phyloP scores from a whole-genome alignment of 2,888 invertebrate species.

The Macrostomum cliftonense region DNA sequence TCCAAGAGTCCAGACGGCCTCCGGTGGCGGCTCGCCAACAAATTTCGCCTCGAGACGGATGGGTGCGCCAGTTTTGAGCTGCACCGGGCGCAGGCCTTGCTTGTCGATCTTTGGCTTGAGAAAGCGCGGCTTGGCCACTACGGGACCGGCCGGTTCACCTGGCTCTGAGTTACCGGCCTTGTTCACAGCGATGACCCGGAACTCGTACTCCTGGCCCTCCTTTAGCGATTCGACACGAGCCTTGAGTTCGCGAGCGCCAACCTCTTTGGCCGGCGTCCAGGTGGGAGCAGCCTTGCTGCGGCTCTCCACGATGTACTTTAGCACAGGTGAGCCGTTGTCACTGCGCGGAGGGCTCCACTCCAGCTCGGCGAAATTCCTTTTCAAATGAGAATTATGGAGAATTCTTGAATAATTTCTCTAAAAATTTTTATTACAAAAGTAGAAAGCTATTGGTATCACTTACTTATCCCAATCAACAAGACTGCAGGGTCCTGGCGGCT shows the following conservation, averaged over 20 bases:
- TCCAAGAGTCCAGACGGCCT: constrained; percentile 57
- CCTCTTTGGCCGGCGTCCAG: constrained; percentile 12
- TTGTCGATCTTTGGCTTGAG: constrained; percentile 87
- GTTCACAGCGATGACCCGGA: constrained; percentile 78
- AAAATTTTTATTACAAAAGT: too few species aligned
- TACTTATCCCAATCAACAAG: too few species aligned
- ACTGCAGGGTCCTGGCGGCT: constrained; percentile 15
- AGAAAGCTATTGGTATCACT: too few species aligned
- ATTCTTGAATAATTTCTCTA: too few species aligned
- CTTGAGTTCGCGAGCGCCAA: constrained; percentile 44
- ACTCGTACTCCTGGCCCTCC: constrained; percentile 80
- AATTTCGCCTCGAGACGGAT: constrained; percentile 80
- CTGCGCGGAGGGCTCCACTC: constrained; percentile 79
- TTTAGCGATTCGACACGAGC: constrained; percentile 65
- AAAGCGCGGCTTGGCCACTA: constrained; percentile 79
- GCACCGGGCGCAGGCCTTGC: constrained; percentile 64
- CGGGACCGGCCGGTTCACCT: constrained; percentile 70
- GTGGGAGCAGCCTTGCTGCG: constrained; percentile 57
- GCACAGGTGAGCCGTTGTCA: constrained; percentile 80
- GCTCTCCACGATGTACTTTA: constrained; percentile 70
- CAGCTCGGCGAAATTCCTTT: constrained; percentile 34
- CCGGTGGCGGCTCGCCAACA: constrained; percentile 88
- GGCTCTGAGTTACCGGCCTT: constrained; percentile 83
- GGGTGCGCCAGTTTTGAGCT: constrained; percentile 84
- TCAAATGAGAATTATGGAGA: constrained; percentile 25